Evolutionary conservation across 2,797 vertebrate genomes (phyloP).

Genomic region (Falco concolor): DNA sequence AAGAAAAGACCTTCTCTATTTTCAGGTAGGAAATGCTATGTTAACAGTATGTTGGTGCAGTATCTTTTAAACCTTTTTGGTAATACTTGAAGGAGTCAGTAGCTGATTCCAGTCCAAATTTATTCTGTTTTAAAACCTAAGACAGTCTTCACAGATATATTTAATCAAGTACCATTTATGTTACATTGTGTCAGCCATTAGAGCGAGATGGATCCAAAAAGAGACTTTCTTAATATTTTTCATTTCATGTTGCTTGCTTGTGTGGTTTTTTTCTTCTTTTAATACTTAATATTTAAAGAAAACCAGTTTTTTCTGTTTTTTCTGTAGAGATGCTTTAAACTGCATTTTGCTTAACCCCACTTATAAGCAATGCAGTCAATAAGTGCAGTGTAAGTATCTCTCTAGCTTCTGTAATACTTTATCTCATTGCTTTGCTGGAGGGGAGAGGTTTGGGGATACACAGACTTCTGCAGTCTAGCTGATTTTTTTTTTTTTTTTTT

Average conservation of each 20-base stretch:
- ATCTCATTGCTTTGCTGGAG: neutral
- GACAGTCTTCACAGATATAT: neutral
- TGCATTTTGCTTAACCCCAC: neutral
- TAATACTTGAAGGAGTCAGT: neutral
- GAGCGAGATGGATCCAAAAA: neutral
- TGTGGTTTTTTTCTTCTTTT: neutral
- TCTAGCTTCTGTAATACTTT: neutral
- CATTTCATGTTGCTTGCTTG: neutral
- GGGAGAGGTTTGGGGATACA: neutral
- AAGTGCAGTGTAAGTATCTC: neutral
- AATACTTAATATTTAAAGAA: neutral
- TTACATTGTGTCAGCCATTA: neutral
- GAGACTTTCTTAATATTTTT: neutral
- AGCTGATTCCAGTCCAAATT: neutral
- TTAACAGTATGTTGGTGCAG: neutral
- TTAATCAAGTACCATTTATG: neutral
- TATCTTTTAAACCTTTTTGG: neutral
- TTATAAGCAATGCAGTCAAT: neutral
- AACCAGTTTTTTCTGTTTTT: neutral
- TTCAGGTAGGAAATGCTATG: conserved; percentile 83
- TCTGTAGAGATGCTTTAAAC: neutral
- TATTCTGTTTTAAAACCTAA: neutral
- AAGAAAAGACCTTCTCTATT: conserved; percentile 93
- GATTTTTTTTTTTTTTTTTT: neutral
- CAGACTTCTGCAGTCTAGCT: conserved; percentile 6